Percentiles rank a stretch among this genome's conserved stretches.
Conservation (phyloP, 2,797 vertebrate species). For the Podarcis siculus region DNA sequence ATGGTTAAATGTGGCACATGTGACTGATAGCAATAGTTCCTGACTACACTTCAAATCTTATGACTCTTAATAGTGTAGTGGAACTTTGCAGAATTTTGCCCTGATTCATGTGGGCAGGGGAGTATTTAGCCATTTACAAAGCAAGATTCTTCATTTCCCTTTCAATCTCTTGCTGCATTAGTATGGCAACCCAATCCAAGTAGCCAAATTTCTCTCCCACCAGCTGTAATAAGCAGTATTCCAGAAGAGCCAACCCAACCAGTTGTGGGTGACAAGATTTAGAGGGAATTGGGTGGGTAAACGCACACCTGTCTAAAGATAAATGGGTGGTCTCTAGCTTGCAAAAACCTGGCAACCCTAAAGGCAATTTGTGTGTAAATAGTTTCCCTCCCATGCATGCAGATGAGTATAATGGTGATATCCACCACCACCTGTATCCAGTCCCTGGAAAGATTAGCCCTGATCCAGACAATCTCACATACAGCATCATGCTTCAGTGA, state of each 20-base stretch:
- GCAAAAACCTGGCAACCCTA: not conserved
- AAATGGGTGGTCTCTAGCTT: not conserved
- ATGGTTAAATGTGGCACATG: not conserved
- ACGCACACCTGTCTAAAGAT: not conserved
- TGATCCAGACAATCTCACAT: not conserved
- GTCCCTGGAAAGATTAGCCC: not conserved
- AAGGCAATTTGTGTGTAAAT: not conserved
- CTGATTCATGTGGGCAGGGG: not conserved
- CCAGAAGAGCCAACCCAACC: not conserved
- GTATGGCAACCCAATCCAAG: not conserved
- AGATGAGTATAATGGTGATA: not conserved
- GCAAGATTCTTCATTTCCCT: not conserved
- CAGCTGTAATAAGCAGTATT: not conserved
- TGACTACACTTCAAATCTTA: not conserved
- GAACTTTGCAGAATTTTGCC: not conserved
- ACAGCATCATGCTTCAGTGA: not conserved
- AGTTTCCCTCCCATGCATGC: not conserved
- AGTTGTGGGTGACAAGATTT: not conserved
- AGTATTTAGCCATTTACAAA: not conserved
- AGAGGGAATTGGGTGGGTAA: not conserved
- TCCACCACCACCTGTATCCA: not conserved
- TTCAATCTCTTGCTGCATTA: not conserved
- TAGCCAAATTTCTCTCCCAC: not conserved
- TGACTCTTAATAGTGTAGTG: not conserved
- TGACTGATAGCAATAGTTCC: not conserved